These are phyloP conservation scores for Monomorium pharaonis DNA, from an alignment of 1,140 invertebrate genomes.

Conservation along the genomic window DNA sequence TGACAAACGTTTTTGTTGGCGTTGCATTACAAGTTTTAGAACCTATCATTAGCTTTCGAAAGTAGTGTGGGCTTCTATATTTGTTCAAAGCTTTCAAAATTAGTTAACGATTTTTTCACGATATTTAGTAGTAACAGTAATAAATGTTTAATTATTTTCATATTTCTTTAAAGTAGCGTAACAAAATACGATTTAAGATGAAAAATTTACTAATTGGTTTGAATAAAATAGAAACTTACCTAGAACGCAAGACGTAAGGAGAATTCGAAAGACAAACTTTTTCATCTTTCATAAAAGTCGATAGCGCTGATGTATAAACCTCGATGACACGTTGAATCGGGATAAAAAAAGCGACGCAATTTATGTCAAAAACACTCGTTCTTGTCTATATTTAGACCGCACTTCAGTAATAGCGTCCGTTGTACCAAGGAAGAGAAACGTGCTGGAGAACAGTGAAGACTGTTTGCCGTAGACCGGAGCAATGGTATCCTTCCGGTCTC, in stretches of 20 bases:
- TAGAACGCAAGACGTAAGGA: conserved; percentile 31
- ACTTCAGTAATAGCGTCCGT: conserved; percentile 63
- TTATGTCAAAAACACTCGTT: conserved; percentile 60
- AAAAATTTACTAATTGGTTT: neutral
- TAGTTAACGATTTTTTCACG: neutral
- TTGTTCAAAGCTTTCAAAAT: neutral
- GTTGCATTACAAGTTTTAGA: neutral
- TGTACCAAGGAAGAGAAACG: conserved; percentile 45
- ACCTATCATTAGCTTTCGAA: neutral
- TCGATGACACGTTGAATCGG: conserved; percentile 26
- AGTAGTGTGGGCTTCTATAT: neutral
- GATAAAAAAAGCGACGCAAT: conserved; percentile 38
- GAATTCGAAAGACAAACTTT: conserved; percentile 23
- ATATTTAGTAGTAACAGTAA: neutral
- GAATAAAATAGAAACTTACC: conserved; percentile 10
- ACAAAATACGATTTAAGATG: neutral
- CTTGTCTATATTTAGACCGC: conserved; percentile 67
- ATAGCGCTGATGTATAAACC: neutral
- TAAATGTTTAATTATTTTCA: neutral
- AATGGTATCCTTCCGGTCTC: neutral
- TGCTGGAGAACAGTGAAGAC: conserved; percentile 56
- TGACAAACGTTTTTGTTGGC: conserved; percentile 25
- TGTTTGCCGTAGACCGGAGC: neutral
- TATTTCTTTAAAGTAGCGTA: neutral
- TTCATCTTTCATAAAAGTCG: neutral